Conservation (phyloP, 2,113 vertebrate species). For the Malurus alboscapulatus region DNA sequence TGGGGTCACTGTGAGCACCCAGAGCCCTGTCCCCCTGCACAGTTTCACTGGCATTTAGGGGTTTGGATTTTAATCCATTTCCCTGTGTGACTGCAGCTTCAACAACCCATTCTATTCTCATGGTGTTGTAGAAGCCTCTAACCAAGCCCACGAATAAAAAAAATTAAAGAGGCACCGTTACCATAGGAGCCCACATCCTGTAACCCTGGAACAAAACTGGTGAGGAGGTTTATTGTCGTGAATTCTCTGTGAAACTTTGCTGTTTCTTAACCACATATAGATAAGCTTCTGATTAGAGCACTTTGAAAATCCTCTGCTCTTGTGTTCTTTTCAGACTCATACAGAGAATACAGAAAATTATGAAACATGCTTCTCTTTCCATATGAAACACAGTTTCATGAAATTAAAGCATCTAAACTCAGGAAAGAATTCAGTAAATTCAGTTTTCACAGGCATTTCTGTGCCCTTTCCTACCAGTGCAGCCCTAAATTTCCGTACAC, state of each 20-base stretch:
- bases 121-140: neutral
- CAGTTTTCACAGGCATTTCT: neutral
- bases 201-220: neutral
- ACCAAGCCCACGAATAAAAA: neutral
- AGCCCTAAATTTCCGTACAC: neutral
- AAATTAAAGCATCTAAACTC: neutral
- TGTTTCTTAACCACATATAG: neutral
- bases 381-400: neutral
- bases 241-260: neutral
- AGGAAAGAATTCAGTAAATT: neutral
- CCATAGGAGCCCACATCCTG: constrained; percentile 54
- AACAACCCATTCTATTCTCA: neutral
- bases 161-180: neutral
- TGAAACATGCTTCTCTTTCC: neutral
- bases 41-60: neutral
- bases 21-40: neutral
- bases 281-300: neutral
- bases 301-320: neutral
- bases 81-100: neutral
- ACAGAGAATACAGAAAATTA: neutral
- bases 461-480: neutral
- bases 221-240: neutral
- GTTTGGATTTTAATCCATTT: neutral
- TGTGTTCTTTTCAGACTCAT: neutral
- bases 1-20: neutral